Evolutionary conservation across 2,113 vertebrate species (phyloP), one percentile per base, ranked within the genome.

Genomic region (Labeo rohita): DNA sequence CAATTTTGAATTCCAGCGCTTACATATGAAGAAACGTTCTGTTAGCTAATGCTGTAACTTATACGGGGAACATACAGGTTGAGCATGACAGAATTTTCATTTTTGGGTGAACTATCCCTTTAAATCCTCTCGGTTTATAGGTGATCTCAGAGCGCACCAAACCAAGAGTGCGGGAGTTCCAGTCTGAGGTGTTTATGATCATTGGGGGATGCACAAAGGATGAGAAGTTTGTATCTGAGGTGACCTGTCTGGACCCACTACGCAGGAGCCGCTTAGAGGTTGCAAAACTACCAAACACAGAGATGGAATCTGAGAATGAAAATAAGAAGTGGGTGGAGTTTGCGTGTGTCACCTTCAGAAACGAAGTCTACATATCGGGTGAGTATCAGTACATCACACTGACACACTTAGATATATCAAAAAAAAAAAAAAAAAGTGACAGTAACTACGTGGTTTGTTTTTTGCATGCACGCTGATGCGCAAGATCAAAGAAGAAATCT

Each of bases 351-450:
- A 98, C 97, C 0, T 96, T 99, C 87, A 97, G 97, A 91, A 99
- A 99, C 86, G 98, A 99, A 93, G 96, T 99, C 75, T 99, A 97
- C 93, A 96, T 99, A 90, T 98, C 97, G n/a, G 98, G 98, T 99
- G 94, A 87, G 90, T 28, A 75, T 34, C 36, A 21, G 10, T 8
- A 7, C 18, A 79, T 43, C 49, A 13, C 70, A 74, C 28, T 23
- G 34, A 3, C 39, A 72, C 68, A 34, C 34, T 12, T 18, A 79
- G 77, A 79, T 18, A 50, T n/a, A n/a, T n/a, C n/a, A n/a, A n/a
- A n/a, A n/a, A n/a, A n/a, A n/a, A 4, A 39, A 49, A 0, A 15
- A 54, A 28, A 77, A 36, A 50, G 45, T 75, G 45, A 47, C 34
- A 49, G 45, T 75, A 47, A 12, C 43, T 50, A 50, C 50, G 49